Evolutionary conservation across 2,797 vertebrate genomes (phyloP).

Genomic region (Pagetopsis macropterus): DNA sequence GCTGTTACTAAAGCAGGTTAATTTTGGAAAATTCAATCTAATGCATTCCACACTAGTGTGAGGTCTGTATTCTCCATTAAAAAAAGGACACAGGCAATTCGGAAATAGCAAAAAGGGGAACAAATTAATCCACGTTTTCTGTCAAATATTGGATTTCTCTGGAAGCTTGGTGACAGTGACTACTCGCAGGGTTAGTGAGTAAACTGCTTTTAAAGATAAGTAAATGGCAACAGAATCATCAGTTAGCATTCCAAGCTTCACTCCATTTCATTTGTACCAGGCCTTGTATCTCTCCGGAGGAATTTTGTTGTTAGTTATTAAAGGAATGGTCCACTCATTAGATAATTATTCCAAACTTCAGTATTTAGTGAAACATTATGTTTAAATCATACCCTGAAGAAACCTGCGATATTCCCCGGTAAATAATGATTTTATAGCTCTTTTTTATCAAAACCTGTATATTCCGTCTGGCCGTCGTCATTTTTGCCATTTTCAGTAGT

Average conservation of each 20-base stretch:
- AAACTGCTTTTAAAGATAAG: background rate
- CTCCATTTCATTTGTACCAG: background rate
- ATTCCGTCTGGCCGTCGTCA: too few relatives aligned
- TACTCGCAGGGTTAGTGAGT: background rate
- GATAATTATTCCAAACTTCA: too few relatives aligned
- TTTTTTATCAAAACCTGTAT: too few relatives aligned
- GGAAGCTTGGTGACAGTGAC: background rate
- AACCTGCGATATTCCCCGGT: too few relatives aligned
- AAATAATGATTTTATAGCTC: too few relatives aligned
- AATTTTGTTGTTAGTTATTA: background rate
- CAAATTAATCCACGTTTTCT: background rate
- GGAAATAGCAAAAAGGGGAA: conserved; percentile 1
- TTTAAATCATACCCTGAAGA: too few relatives aligned
- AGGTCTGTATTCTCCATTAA: background rate
- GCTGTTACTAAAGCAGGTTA: conserved; percentile 53
- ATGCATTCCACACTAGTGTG: conserved; percentile 9
- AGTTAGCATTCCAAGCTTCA: background rate
- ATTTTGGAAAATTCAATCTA: conserved; percentile 46
- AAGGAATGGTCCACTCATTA: too few relatives aligned
- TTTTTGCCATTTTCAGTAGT: too few relatives aligned
- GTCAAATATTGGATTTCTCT: background rate
- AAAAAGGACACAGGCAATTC: background rate
- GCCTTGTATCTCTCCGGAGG: background rate
- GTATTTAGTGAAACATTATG: too few relatives aligned
- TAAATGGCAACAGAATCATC: background rate